Evolutionary conservation across 2,113 vertebrate species (phyloP).

Genomic region (Sebastes fasciatus): DNA sequence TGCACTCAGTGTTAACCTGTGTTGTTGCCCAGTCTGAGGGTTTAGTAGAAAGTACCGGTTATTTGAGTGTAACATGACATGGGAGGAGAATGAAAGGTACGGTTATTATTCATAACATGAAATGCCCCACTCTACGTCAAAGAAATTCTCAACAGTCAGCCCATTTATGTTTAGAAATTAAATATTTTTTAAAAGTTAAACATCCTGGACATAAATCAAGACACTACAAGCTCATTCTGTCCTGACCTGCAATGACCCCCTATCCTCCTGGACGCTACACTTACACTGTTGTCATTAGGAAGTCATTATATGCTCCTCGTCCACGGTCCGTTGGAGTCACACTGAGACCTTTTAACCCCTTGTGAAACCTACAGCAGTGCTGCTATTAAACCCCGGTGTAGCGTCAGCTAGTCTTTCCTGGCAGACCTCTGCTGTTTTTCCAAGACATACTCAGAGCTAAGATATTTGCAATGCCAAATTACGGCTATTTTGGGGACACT

Average conservation of each 20-base stretch:
- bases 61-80: not conserved
- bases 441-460: not conserved
- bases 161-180: not conserved
- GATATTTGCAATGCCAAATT: not conserved
- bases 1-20: not conserved
- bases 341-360: constrained; percentile 34
- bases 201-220: not conserved
- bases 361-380: constrained; percentile 45
- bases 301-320: constrained; percentile 47
- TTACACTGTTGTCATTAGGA: constrained; percentile 55
- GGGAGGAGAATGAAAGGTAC: not conserved
- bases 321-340: constrained; percentile 41
- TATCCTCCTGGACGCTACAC: not conserved
- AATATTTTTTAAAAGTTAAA: not conserved
- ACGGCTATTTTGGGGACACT: not conserved
- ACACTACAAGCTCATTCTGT: not conserved
- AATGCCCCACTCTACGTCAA: not conserved
- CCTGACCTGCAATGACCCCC: constrained; percentile 15
- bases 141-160: not conserved
- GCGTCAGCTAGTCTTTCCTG: not conserved
- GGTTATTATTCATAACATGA: not conserved
- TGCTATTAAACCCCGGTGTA: constrained; percentile 1
- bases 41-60: not conserved
- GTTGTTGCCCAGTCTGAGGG: not conserved
- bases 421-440: constrained; percentile 13